Evolutionary conservation across 2,113 vertebrate genomes (phyloP).

Genomic region (Microcebus jonahi): DNA sequence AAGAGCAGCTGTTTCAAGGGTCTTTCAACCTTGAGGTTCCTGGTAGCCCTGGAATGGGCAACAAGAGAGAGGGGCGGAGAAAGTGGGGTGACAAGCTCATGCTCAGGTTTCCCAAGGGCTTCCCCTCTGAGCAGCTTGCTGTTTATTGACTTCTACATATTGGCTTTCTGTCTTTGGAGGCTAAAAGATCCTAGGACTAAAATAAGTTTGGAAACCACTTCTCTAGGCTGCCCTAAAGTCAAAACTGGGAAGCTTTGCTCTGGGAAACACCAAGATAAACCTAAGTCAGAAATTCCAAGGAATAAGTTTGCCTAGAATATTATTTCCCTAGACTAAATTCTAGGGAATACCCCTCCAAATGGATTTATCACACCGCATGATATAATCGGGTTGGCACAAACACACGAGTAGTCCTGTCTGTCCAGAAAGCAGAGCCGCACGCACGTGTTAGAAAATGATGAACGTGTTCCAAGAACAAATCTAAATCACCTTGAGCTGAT

Average conservation of each 20-base stretch:
- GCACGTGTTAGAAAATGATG: not conserved
- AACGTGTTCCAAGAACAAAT: not conserved
- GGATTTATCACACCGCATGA: not conserved
- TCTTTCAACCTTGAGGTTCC: not conserved
- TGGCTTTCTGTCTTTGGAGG: not conserved
- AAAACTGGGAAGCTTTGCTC: not conserved
- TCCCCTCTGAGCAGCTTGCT: not conserved
- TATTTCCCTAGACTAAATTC: not conserved
- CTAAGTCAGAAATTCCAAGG: not conserved
- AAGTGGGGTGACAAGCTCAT: accelerated
- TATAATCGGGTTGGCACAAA: not conserved
- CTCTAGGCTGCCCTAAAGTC: not conserved
- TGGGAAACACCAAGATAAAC: not conserved
- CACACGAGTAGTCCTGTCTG: not conserved
- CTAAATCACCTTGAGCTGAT: constrained; percentile 55
- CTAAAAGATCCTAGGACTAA: not conserved
- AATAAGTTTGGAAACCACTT: not conserved
- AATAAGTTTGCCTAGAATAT: not conserved
- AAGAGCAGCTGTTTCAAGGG: not conserved
- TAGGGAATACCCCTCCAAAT: not conserved
- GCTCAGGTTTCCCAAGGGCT: not conserved
- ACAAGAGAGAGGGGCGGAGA: not conserved
- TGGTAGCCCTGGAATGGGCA: no score
- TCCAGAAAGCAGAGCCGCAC: not conserved
- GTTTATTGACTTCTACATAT: not conserved